Conservation (phyloP, 2,797 vertebrate species). For the Phataginus tetradactyla region DNA sequence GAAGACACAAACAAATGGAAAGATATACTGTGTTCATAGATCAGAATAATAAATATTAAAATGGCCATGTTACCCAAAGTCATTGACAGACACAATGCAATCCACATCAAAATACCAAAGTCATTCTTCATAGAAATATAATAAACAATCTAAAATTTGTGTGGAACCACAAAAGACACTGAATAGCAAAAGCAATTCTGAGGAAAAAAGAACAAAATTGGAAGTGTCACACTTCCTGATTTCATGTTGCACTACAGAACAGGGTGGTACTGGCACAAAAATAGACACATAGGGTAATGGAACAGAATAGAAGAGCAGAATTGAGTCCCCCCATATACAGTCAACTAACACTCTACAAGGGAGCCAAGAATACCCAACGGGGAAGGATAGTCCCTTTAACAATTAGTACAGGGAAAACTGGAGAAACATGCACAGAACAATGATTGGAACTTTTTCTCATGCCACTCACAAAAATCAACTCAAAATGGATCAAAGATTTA, state of each 20-base stretch:
- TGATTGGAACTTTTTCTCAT: background rate
- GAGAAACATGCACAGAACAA: background rate
- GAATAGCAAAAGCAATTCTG: background rate
- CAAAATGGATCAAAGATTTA: background rate
- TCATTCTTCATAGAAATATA: background rate
- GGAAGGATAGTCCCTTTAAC: background rate
- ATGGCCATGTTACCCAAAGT: background rate
- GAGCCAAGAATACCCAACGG: background rate
- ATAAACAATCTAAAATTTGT: background rate
- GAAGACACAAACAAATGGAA: background rate
- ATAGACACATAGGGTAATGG: background rate
- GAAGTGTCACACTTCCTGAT: background rate
- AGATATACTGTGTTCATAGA: background rate
- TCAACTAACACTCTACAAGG: background rate
- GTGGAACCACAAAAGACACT: background rate
- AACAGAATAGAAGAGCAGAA: background rate
- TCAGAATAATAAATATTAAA: background rate
- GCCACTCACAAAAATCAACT: background rate
- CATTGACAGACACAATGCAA: background rate
- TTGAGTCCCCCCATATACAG: background rate
- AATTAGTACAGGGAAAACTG: background rate
- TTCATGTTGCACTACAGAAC: background rate
- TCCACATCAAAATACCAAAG: background rate
- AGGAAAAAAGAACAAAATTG: background rate
- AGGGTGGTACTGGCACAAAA: background rate